Evolutionary conservation across 2,888 invertebrate species (phyloP), one percentile per base, ranked within the genome.

Genomic region (Drosophila basisetae): DNA sequence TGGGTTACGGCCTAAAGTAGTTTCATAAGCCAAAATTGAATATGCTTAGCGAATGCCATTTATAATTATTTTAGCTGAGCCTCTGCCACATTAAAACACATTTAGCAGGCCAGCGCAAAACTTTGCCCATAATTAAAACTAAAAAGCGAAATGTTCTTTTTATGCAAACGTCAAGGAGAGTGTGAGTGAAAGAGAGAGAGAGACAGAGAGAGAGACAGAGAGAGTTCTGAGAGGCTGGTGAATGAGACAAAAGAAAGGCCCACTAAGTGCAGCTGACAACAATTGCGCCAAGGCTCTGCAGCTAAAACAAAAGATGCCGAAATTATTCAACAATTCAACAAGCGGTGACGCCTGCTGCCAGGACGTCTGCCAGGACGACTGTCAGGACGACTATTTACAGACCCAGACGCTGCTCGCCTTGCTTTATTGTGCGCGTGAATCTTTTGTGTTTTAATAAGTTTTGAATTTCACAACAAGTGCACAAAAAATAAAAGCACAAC

Each of bases 271-370:
- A 80, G 80, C 80, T 80, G 83, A 84, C 85, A 83, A 84, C 83
- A 83, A 81, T 83, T 84, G 78, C 82, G 82, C 80, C 76, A 78
- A 47, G 70, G 35, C 63, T 82, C 73, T 65, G 66, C 39, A 6
- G 65, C 65, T 67, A 69, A 77, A 83, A 84, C 83, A 85, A 84
- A 85, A 82, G 85, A 83, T 79, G 81, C 83, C 81, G 56, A 83
- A 83, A 83, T 83, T 84, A 83, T 83, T 83, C 82, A 84, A 83
- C 84, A 83, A 83, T 83, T 83, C 82, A 84, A 83, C 84, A 83
- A 83, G 82, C 82, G 75, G 72, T 80, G 73, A 72, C 72, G 81
- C 81, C 78, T 80, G 78, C 72, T 83, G 76, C 68, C 64, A 59
- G 62, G 33, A 68, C 35, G 54, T 49, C 55, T 50, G 62, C 52